A percentile compares a stretch with the other conserved stretches of the same genome.
phyloP scores from a whole-genome alignment of 2,797 vertebrate genomes.

The Channa striata region DNA sequence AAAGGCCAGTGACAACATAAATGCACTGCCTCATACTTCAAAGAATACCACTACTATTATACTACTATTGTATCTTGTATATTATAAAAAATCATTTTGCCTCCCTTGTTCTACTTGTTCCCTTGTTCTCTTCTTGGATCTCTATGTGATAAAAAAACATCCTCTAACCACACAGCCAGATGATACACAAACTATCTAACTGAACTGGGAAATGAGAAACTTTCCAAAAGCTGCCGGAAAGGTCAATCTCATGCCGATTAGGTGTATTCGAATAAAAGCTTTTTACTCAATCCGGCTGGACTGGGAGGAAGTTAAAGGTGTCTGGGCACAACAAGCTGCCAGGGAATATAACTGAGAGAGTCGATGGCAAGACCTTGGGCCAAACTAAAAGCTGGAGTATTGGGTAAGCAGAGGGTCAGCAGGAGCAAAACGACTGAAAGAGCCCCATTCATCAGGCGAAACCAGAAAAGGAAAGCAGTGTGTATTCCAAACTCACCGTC shows the following conservation, averaged over 20 bases:
- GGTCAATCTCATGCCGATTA: constrained; percentile 29
- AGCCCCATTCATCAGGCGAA: constrained; percentile 77
- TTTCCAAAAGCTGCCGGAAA: constrained; percentile 33
- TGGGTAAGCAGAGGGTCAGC: constrained; percentile 65
- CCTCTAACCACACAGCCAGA: constrained; percentile 12
- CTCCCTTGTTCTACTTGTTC: constrained; percentile 4
- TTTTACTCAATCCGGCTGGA: constrained; percentile 28
- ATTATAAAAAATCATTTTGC: constrained; percentile 2
- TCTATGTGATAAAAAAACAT: constrained; percentile 38
- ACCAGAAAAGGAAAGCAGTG: constrained; percentile 68
- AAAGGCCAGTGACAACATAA: background rate
- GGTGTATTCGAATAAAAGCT: constrained; percentile 61
- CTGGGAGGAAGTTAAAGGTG: constrained; percentile 27
- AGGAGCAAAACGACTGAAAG: constrained; percentile 71
- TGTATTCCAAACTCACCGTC: constrained; percentile 63
- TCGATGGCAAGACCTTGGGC: constrained; percentile 55
- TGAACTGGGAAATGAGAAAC: constrained; percentile 37
- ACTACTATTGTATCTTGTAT: no score
- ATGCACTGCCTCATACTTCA: constrained; percentile 1
- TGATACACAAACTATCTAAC: constrained; percentile 21
- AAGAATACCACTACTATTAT: constrained; percentile 6
- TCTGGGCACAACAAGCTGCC: constrained; percentile 23
- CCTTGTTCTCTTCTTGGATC: constrained; percentile 13
- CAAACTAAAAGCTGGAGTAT: constrained; percentile 55
- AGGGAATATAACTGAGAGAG: constrained; percentile 42